Evolutionary conservation across 1,140 invertebrate species (phyloP), one percentile per base, ranked within the genome.

Genomic region (Octopus bimaculoides): DNA sequence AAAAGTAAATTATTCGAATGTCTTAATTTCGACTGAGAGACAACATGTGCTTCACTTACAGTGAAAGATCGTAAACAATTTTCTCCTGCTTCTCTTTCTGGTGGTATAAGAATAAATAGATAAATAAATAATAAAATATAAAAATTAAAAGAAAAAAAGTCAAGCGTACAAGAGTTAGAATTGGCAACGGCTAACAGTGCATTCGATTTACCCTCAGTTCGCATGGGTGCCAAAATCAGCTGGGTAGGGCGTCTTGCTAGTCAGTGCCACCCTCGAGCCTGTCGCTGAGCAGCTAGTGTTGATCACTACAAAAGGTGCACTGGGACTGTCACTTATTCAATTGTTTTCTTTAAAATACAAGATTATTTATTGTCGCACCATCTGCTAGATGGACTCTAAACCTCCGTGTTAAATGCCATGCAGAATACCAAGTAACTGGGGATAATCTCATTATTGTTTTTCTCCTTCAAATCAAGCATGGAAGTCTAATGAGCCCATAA

Each of bases 281-380:
- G 54, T 53, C 75, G 75, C 52, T 10, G 10, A 17, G 20, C 54
- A 54, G 41, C 75, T 17, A 55, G 75, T 77, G 20, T 53, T n/a
- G 14, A 53, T n/a, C 52, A 52, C 54, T n/a, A 53, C 75, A 54
- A 54, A 77, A 53, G 75, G 66, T 71, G 66, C 66, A 71, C 14
- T n/a, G 66, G 26, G 66, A 71, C 26, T 71, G 66, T 71, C 66
- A 71, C 9, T 17, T 9, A 71, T 71, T 71, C 66, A 71, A 71
- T 71, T 71, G 66, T 9, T 71, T 71, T 71, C 66, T 71, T 71
- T 12, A 71, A 71, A 71, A 71, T 71, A 71, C 66, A 71, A 71
- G 66, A 71, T 71, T 71, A 71, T 71, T 71, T 71, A 71, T 71
- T 71, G 66, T 71, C 14, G 26, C 66, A 17, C 66, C 66, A 71